Conservation (phyloP, 2,113 vertebrate genomes). For the Eretmochelys imbricata region DNA sequence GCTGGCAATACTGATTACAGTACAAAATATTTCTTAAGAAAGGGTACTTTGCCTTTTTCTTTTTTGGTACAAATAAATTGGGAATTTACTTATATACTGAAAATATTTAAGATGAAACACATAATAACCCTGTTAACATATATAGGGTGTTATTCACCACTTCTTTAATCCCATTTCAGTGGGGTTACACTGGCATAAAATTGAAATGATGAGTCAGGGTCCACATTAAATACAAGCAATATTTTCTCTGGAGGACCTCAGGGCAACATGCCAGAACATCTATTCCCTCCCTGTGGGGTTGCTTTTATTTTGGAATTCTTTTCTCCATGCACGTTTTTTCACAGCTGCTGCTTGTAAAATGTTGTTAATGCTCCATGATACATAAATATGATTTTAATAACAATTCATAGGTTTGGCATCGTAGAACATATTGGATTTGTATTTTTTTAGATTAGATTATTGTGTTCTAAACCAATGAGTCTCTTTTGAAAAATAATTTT, state of each 20-base stretch:
- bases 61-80: neutral
- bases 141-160: neutral
- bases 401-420: constrained; percentile 46
- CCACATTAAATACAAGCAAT: neutral
- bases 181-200: neutral
- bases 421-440: neutral
- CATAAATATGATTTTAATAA: constrained; percentile 15
- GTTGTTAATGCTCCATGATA: neutral
- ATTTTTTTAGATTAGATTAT: constrained; percentile 33
- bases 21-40: neutral
- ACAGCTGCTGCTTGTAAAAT: constrained; percentile 35
- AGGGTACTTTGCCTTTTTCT: neutral
- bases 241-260: constrained; percentile 13
- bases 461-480: too few species aligned
- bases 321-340: constrained; percentile 29
- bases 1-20: neutral
- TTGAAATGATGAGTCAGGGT: neutral
- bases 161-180: neutral
- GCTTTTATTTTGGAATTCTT: constrained; percentile 28
- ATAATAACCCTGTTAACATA: neutral
- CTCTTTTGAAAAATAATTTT: neutral
- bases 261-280: neutral
- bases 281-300: neutral
- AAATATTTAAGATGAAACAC: neutral
- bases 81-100: neutral